Evolutionary conservation across 2,113 vertebrate species (phyloP), one percentile per base, ranked within the genome.

Genomic region (Chrysochloris asiatica): DNA sequence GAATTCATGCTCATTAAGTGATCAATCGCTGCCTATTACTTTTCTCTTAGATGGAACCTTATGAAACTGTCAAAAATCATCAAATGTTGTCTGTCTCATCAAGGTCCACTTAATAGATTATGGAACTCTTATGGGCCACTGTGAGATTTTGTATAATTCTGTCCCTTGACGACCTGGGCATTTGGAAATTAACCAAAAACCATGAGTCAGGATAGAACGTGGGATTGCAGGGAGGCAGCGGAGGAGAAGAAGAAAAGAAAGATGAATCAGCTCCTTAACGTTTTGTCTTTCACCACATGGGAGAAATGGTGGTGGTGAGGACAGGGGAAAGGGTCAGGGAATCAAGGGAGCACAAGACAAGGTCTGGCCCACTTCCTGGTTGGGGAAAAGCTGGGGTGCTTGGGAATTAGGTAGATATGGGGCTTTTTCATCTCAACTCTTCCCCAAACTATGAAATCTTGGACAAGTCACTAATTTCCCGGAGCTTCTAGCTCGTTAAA

Each of bases 1-100:
- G 41, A 21, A 10, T 2, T 6, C 0, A 2, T 0, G 0, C 54
- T 17, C 38, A 0, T n/a, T 33, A 11, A 86, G 1, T 1, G 3
- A 6, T 19, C 0, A 0, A 41, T 14, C 21, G 48, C 56, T 43
- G 47, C 33, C 56, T 45, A n/a, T 48, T 11, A 11, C 47, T 72
- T 67, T 48, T 21, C 48, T 26, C 1, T 43, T 38, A 89, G 17
- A 13, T 72, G 0, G 54, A 71, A 89, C 30, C 22, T 26, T 22
- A 43, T 21, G 26, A 26, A 45, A 30, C 59, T n/a, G 59, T 65
- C 59, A 59, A 50, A 83, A 90, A 48, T 33, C 21, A 77, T 48
- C 54, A 50, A 72, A 50, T 0, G 1, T 4, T 59, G 59, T 41
- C 30, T 14, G 5, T 41, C 43, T 33, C 36, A 52, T n/a, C n/a